phyloP scores from a whole-genome alignment of 2,113 vertebrate species.

The Panthera leo region DNA sequence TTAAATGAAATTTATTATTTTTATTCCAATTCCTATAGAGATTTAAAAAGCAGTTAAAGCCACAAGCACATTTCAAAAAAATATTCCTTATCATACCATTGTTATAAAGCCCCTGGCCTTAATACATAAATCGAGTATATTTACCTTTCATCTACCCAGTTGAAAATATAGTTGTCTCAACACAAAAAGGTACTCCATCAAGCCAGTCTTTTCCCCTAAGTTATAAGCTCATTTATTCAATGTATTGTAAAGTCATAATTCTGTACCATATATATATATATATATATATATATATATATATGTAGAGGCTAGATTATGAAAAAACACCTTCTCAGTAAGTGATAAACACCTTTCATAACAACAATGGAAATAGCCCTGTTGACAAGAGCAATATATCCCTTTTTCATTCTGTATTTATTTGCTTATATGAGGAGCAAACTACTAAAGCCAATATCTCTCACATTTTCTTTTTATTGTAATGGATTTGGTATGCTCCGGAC shows the following conservation, averaged over 20 bases:
- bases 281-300: neutral
- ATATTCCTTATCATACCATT: neutral
- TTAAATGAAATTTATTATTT: conserved; percentile 21
- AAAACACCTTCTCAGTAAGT: neutral
- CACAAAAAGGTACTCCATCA: neutral
- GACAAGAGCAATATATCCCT: neutral
- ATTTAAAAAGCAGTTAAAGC: neutral
- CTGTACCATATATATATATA: neutral
- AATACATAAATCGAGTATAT: conserved; percentile 17
- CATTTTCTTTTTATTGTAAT: neutral
- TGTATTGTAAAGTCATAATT: neutral
- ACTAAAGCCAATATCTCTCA: neutral
- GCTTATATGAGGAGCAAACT: neutral
- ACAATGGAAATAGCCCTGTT: neutral
- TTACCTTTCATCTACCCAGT: neutral
- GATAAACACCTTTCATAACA: conserved; percentile 16
- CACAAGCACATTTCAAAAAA: neutral
- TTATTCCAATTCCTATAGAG: neutral
- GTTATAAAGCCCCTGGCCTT: neutral
- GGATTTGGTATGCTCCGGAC: neutral
- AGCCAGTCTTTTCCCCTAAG: neutral
- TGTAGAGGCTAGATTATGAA: neutral
- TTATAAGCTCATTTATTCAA: conserved; percentile 14
- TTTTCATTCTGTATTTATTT: neutral
- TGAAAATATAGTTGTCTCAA: conserved; percentile 11